Percentiles rank a stretch among this genome's conserved stretches.
phyloP scores from a whole-genome alignment of 2,797 vertebrate genomes.

The Chelidonichthys spinosus region DNA sequence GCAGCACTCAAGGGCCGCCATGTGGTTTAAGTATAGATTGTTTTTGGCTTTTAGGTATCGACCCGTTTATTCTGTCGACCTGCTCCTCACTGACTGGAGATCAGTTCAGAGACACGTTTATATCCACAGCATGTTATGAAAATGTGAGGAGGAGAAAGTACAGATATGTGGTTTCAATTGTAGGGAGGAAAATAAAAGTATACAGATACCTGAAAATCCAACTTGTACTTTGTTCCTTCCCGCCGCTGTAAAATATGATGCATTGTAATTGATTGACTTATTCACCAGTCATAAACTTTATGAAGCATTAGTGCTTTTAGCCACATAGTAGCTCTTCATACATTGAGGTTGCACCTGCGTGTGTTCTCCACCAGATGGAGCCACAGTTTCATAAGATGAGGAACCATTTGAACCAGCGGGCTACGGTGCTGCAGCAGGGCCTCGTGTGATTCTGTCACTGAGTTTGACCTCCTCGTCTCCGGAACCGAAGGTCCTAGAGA shows the following conservation, averaged over 20 bases:
- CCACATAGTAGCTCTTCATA: not conserved
- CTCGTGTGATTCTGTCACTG: not conserved
- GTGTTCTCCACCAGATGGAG: conserved; percentile 52
- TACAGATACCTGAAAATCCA: too few relatives aligned
- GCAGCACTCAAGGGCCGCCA: conserved; percentile 6
- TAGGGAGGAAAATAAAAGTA: not conserved
- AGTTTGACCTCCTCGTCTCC: conserved; percentile 1
- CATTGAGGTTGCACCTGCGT: conserved; percentile 5
- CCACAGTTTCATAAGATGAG: not conserved
- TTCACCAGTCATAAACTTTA: not conserved
- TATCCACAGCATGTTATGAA: too few relatives aligned
- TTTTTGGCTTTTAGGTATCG: not conserved
- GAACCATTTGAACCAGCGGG: not conserved
- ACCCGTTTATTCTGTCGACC: too few relatives aligned
- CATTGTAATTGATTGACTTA: not conserved
- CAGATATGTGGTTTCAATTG: too few relatives aligned
- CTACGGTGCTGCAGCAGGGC: not conserved
- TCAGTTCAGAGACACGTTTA: not conserved
- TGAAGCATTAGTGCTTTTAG: not conserved
- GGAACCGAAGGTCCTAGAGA: too few relatives aligned
- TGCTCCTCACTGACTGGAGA: not conserved
- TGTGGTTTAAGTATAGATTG: not conserved
- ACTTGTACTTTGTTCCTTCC: not conserved
- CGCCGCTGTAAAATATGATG: not conserved
- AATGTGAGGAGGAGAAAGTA: too few relatives aligned